phyloP scores from a whole-genome alignment of 2,113 vertebrate genomes.

The Haemorhous mexicanus region DNA sequence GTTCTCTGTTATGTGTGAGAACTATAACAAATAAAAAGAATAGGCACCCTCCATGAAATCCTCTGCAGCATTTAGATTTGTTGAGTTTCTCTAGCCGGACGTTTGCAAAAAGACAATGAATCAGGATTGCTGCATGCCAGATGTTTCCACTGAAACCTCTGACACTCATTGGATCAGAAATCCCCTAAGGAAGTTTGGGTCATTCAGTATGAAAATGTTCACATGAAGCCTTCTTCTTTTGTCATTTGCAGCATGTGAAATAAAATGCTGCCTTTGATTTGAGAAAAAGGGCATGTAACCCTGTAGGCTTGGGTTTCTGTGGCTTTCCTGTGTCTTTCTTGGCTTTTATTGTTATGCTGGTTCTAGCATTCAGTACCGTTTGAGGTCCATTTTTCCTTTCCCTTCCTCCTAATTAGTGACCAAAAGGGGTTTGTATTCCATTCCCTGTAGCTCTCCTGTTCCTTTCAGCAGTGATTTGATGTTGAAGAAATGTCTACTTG shows the following conservation, averaged over 20 bases:
- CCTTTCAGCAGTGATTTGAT: background rate
- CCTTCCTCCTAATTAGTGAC: background rate
- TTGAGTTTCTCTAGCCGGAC: background rate
- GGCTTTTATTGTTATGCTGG: background rate
- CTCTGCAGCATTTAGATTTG: background rate
- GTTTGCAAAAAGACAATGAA: slow-evolving; percentile 2
- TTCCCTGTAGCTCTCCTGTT: background rate
- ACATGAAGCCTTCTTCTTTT: background rate
- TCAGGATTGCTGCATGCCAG: background rate
- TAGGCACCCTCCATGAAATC: background rate
- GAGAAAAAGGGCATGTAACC: background rate
- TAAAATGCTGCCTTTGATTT: slow-evolving; percentile 11
- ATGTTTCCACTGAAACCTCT: slow-evolving; percentile 20
- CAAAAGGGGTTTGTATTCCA: background rate
- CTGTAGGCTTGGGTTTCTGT: background rate
- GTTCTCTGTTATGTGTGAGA: background rate
- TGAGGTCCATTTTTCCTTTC: background rate
- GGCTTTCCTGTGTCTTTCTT: background rate
- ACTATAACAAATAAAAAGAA: background rate
- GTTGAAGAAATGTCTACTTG: background rate
- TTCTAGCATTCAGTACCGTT: background rate
- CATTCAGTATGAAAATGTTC: background rate
- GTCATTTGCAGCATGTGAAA: background rate
- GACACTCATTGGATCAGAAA: background rate
- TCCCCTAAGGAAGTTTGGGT: background rate